Evolutionary conservation across 1,140 invertebrate genomes (phyloP).

Genomic region (Octopus sinensis): DNA sequence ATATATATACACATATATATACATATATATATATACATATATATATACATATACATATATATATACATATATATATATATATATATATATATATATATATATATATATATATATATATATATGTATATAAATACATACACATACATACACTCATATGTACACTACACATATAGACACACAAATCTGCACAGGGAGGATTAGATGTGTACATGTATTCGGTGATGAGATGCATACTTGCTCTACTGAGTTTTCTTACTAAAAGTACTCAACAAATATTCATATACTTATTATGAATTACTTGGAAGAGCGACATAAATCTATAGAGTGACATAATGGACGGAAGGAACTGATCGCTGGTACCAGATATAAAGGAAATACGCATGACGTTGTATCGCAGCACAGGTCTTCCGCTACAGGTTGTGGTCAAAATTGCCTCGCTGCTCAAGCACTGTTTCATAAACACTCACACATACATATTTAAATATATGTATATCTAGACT

Average conservation of each 20-base stretch:
- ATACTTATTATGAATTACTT: too few relatives aligned
- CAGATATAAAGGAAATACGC: too few relatives aligned
- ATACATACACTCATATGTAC: neutral
- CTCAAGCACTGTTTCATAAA: too few relatives aligned
- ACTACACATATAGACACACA: neutral
- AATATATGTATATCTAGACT: neutral
- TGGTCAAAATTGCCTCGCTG: too few relatives aligned
- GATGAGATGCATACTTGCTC: neutral
- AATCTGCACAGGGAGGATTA: neutral
- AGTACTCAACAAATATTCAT: too few relatives aligned
- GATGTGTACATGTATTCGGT: neutral
- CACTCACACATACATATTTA: neutral
- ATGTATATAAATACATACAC: neutral
- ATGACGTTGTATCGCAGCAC: too few relatives aligned
- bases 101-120: neutral
- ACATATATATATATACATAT: neutral
- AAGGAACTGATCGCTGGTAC: too few relatives aligned
- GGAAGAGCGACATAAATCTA: too few relatives aligned
- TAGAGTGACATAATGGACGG: too few relatives aligned
- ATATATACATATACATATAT: neutral
- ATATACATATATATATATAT: constrained; percentile 1
- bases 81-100: neutral
- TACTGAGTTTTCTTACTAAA: too few relatives aligned
- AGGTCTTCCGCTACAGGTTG: too few relatives aligned
- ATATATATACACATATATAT: neutral